Percentiles rank a stretch among this genome's conserved stretches.
Evolutionary conservation across 1,140 invertebrate species (phyloP).

Genomic region (Trichonephila clavipes): DNA sequence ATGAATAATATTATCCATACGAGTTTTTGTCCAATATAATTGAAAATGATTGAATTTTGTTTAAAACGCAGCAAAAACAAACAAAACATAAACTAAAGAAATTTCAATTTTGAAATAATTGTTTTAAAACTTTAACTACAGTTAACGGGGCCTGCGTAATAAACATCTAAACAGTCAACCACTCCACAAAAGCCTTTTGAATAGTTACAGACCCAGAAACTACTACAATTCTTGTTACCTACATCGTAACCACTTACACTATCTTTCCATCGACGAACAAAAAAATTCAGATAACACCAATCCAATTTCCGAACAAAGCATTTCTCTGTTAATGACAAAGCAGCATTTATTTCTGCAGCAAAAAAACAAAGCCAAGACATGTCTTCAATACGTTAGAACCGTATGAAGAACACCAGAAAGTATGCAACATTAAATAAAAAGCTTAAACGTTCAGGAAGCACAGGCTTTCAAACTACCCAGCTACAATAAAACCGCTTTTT

Average conservation of each 20-base stretch:
- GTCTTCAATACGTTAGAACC: not conserved
- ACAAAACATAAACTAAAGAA: no score
- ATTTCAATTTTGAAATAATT: no score
- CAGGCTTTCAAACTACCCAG: slow-evolving; percentile 29
- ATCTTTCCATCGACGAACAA: not conserved
- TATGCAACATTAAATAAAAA: slow-evolving; percentile 70
- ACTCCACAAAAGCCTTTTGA: not conserved
- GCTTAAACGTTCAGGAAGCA: slow-evolving; percentile 64
- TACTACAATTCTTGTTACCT: slow-evolving; percentile 4
- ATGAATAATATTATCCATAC: no score
- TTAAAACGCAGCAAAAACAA: no score
- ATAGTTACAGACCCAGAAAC: not conserved
- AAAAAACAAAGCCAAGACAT: not conserved
- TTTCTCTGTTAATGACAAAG: slow-evolving; percentile 52
- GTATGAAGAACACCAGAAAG: slow-evolving; percentile 30
- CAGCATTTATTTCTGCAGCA: slow-evolving; percentile 3
- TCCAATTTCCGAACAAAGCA: slow-evolving; percentile 19
- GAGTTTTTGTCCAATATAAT: no score
- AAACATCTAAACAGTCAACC: not conserved
- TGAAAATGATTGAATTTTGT: no score
- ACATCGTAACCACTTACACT: not conserved
- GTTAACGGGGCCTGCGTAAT: not conserved
- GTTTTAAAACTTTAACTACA: no score
- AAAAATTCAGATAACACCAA: slow-evolving; percentile 12
- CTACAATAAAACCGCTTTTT: slow-evolving; percentile 65